These are phyloP conservation scores for Corythaeola cristata DNA, from an alignment of 2,113 vertebrate species.

Conservation along the genomic window DNA sequence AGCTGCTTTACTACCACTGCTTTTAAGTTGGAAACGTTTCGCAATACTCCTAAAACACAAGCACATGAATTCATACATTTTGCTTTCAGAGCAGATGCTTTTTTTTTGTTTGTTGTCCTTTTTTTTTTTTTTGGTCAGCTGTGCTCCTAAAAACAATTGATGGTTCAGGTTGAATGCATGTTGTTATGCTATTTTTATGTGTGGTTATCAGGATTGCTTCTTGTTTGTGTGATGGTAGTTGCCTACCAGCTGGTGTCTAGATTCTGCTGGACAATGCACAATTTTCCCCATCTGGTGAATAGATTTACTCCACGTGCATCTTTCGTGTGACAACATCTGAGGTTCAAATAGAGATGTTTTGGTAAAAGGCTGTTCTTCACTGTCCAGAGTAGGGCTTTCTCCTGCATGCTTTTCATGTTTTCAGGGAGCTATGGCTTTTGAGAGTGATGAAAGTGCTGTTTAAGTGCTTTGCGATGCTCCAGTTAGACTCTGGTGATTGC, in stretches of 20 bases:
- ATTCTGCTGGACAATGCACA: slow-evolving; percentile 50
- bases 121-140: not conserved
- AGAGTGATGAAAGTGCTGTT: not conserved
- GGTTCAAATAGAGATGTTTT: not conserved
- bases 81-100: not conserved
- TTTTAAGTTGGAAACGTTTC: not conserved
- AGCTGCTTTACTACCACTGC: slow-evolving; percentile 7
- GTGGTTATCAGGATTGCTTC: not conserved
- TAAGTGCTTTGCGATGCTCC: not conserved
- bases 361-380: not conserved
- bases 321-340: not conserved
- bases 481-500: not conserved
- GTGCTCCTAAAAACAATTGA: not conserved
- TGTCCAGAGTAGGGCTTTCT: not conserved
- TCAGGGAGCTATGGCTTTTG: not conserved
- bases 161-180: not conserved
- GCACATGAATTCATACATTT: not conserved
- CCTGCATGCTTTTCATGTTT: not conserved
- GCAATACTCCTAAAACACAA: not conserved
- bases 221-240: not conserved
- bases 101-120: not conserved
- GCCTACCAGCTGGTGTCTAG: slow-evolving; percentile 39
- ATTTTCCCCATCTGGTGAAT: slow-evolving; percentile 22
- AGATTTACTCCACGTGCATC: not conserved
- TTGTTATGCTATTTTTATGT: not conserved